These are phyloP conservation scores for Dyspetes luteomarginatus DNA, from an alignment of 2,888 invertebrate species.

Conservation along the genomic window DNA sequence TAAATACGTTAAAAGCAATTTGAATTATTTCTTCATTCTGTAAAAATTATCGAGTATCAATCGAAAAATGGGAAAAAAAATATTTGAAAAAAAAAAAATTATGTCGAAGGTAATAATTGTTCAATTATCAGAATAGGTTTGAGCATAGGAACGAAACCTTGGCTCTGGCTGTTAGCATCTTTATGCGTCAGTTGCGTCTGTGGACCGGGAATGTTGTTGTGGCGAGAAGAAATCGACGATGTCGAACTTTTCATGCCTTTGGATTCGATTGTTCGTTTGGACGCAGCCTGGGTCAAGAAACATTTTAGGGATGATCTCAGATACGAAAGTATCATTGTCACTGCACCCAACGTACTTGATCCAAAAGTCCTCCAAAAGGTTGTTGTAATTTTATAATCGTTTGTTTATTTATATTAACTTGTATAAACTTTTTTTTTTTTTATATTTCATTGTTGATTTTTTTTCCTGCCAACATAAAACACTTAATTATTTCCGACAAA, in stretches of 20 bases:
- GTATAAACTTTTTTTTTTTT: slow-evolving; percentile 34
- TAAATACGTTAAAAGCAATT: no score
- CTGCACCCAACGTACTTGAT: slow-evolving; percentile 81
- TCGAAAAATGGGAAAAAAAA: neutral
- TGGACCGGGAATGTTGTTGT: slow-evolving; percentile 78
- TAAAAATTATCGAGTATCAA: neutral
- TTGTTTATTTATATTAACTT: neutral
- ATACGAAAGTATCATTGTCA: slow-evolving; percentile 81
- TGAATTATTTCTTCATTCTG: no score
- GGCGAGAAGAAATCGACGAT: slow-evolving; percentile 80
- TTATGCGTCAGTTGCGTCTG: slow-evolving; percentile 75
- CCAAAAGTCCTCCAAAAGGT: slow-evolving; percentile 80
- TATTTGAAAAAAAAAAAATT: neutral
- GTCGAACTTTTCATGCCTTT: slow-evolving; percentile 80
- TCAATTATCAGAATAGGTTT: slow-evolving; percentile 74
- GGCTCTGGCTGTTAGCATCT: slow-evolving; percentile 77
- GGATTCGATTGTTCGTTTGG: slow-evolving; percentile 76
- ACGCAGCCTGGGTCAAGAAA: slow-evolving; percentile 79
- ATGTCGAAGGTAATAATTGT: neutral
- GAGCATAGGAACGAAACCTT: slow-evolving; percentile 77
- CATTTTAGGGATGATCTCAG: slow-evolving; percentile 81
- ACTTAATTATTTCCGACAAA: no score
- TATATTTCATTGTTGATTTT: no score
- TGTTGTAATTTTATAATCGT: slow-evolving; percentile 65
- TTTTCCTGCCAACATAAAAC: no score